Percentiles rank a stretch among this genome's conserved stretches.
Evolutionary conservation across 2,888 invertebrate genomes (phyloP).

Genomic region (Caenorhabditis uteleia): DNA sequence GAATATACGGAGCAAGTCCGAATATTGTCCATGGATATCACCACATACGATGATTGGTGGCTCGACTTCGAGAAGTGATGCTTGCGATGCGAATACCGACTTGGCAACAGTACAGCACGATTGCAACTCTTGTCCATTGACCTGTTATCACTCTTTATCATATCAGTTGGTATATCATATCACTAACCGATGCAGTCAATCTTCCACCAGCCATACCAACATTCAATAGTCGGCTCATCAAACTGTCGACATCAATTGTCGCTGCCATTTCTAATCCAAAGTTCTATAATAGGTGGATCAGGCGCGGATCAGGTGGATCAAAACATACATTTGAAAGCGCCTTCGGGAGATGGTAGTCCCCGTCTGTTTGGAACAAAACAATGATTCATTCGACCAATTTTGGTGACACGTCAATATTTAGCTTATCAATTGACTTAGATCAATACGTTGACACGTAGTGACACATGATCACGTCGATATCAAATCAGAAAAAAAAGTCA

Average conservation of each 20-base stretch:
- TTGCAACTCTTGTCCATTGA: conserved; percentile 50
- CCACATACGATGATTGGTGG: conserved; percentile 64
- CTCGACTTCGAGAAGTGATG: conserved; percentile 56
- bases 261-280: conserved; percentile 26
- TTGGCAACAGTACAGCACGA: conserved; percentile 51
- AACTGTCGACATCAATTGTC: conserved; percentile 41
- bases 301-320: too few species aligned
- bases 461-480: too few species aligned
- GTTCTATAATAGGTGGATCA: too few species aligned
- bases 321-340: too few species aligned
- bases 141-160: conserved; percentile 4
- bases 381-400: too few species aligned
- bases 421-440: too few species aligned
- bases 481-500: too few species aligned
- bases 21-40: conserved; percentile 62
- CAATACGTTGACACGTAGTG: too few species aligned
- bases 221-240: conserved; percentile 46
- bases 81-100: conserved; percentile 53
- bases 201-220: conserved; percentile 49
- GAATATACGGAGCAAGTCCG: conserved; percentile 61
- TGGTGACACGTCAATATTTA: too few species aligned
- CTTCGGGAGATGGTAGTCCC: too few species aligned
- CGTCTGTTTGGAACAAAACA: too few species aligned
- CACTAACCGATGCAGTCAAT: conserved; percentile 35
- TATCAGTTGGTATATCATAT: not conserved